Percentiles rank a stretch among this genome's conserved stretches.
These are phyloP conservation scores for Chrysotoxum bicinctum DNA, from an alignment of 2,888 invertebrate genomes.

Conservation along the genomic window DNA sequence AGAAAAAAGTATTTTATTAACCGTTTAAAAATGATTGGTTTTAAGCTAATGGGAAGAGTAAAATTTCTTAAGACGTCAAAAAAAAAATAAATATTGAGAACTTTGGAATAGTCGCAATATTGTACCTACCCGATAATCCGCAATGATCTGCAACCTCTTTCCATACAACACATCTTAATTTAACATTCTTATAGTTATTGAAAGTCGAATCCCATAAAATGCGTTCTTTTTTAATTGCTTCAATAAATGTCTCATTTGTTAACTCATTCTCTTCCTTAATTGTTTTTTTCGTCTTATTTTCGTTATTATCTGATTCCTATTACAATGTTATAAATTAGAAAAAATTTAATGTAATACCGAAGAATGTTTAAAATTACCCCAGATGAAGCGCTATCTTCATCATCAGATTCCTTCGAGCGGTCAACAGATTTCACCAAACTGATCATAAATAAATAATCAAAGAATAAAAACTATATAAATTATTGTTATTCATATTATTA, in stretches of 20 bases:
- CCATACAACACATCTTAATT: slow-evolving; percentile 13
- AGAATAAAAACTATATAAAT: not conserved
- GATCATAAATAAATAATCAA: not conserved
- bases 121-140: not conserved
- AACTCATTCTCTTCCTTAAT: not conserved
- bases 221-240: not conserved
- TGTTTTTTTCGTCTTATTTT: not conserved
- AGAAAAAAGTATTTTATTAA: not conserved
- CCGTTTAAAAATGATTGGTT: too few relatives aligned
- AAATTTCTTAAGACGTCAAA: too few relatives aligned
- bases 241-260: not conserved
- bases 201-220: slow-evolving; percentile 10
- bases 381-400: not conserved
- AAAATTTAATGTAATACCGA: not conserved
- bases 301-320: not conserved
- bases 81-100: not conserved
- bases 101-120: not conserved
- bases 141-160: not conserved
- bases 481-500: not conserved
- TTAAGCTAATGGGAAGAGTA: too few relatives aligned
- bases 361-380: not conserved
- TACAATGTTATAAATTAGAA: not conserved
- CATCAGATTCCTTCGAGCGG: not conserved
- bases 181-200: not conserved
- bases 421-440: not conserved